phyloP scores from a whole-genome alignment of 2,113 vertebrate genomes.

The Lasiurus borealis region DNA sequence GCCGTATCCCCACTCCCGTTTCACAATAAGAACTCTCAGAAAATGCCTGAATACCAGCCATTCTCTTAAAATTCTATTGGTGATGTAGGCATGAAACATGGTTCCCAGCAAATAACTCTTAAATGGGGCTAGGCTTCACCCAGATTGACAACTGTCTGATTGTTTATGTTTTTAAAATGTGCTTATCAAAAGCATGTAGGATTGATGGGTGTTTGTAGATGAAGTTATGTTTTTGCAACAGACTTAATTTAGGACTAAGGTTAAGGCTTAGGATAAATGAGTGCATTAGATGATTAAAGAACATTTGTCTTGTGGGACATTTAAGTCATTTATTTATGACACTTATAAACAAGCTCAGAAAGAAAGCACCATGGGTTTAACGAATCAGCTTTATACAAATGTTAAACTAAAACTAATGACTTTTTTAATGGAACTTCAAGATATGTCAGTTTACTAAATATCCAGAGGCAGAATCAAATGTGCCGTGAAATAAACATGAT shows the following conservation, averaged over 20 bases:
- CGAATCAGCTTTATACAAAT: slow-evolving; percentile 76
- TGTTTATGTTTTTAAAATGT: slow-evolving; percentile 89
- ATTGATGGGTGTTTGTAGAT: slow-evolving; percentile 92
- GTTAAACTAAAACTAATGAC: slow-evolving; percentile 78
- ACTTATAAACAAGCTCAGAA: slow-evolving; percentile 86
- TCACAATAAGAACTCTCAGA: slow-evolving; percentile 32
- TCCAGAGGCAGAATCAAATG: slow-evolving; percentile 61
- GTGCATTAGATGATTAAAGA: slow-evolving; percentile 95
- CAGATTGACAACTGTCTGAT: slow-evolving; percentile 88
- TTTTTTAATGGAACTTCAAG: slow-evolving; percentile 78
- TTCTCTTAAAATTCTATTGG: slow-evolving; percentile 82
- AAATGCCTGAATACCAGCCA: slow-evolving; percentile 70
- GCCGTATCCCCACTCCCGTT: not conserved
- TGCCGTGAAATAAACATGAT: slow-evolving; percentile 62
- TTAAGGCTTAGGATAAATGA: slow-evolving; percentile 93
- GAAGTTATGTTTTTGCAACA: slow-evolving; percentile 91
- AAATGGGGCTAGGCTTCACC: slow-evolving; percentile 84
- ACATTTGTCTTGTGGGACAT: slow-evolving; percentile 93
- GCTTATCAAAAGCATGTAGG: slow-evolving; percentile 88
- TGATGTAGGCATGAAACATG: slow-evolving; percentile 76
- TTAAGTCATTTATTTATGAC: slow-evolving; percentile 91
- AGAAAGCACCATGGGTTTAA: slow-evolving; percentile 84
- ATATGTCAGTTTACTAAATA: slow-evolving; percentile 73
- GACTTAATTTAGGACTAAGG: slow-evolving; percentile 93
- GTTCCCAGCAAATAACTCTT: slow-evolving; percentile 82